These are phyloP conservation scores for Manacus vitellinus DNA, from an alignment of 2,113 vertebrate genomes.

Conservation along the genomic window DNA sequence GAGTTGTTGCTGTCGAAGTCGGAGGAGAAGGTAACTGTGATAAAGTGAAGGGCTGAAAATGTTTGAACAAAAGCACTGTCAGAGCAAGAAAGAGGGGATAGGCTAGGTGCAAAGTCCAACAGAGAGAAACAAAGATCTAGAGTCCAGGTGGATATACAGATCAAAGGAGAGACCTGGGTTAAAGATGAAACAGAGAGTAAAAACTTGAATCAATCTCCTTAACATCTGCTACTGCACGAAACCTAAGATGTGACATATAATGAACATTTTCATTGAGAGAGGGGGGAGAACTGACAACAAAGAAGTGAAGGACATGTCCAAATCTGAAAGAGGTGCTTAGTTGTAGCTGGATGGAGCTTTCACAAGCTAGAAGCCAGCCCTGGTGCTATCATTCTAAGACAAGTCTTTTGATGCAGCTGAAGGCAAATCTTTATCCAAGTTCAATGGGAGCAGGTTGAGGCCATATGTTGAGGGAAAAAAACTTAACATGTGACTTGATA, in stretches of 20 bases:
- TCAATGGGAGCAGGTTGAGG: neutral
- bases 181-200: neutral
- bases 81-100: neutral
- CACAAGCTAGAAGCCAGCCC: neutral
- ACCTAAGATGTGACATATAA: neutral
- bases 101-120: neutral
- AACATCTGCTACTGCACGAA: neutral
- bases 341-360: neutral
- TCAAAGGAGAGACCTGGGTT: neutral
- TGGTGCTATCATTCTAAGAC: neutral
- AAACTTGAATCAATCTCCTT: neutral
- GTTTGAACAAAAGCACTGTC: neutral
- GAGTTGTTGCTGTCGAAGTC: neutral
- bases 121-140: neutral
- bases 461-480: neutral
- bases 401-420: slow-evolving; percentile 1
- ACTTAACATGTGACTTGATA: neutral
- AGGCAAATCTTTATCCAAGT: neutral
- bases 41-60: neutral
- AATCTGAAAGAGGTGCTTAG: neutral
- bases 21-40: neutral
- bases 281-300: neutral
- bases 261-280: neutral
- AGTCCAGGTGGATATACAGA: neutral
- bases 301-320: neutral